A percentile compares a stretch with the other conserved stretches of the same genome.
These are phyloP conservation scores for Rhyacichthys aspro DNA, from an alignment of 2,797 vertebrate species.

Conservation along the genomic window DNA sequence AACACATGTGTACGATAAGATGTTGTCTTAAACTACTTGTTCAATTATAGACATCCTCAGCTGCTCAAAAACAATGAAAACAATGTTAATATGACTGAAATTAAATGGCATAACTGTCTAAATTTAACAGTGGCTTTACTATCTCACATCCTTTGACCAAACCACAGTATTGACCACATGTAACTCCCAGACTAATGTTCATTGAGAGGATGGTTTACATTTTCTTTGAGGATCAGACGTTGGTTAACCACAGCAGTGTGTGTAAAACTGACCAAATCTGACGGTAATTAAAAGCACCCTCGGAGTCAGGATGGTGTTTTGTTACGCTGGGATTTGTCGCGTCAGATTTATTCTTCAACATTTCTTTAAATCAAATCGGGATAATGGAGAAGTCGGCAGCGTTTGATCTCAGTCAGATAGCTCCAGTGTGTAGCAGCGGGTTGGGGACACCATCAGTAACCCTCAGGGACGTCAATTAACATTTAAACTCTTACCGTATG, in stretches of 20 bases:
- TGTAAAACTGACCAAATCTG: constrained; percentile 18
- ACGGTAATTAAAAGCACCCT: background rate
- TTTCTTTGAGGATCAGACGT: constrained; percentile 26
- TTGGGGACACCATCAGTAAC: background rate
- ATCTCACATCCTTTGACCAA: constrained; percentile 16
- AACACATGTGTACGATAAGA: too few relatives aligned
- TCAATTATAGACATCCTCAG: too few relatives aligned
- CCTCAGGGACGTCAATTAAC: background rate
- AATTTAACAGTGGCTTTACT: background rate
- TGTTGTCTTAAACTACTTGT: too few relatives aligned
- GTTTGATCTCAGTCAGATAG: background rate
- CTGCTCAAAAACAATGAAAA: too few relatives aligned
- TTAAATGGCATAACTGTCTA: too few relatives aligned
- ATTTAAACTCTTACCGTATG: background rate
- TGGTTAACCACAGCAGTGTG: constrained; percentile 44
- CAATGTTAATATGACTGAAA: too few relatives aligned
- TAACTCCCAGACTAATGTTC: constrained; percentile 12
- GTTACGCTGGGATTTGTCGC: too few relatives aligned
- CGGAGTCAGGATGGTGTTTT: too few relatives aligned
- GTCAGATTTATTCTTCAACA: background rate
- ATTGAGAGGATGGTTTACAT: constrained; percentile 19
- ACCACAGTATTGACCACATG: constrained; percentile 48
- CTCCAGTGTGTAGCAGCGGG: background rate
- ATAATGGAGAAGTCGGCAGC: too few relatives aligned
- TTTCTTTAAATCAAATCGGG: background rate